phyloP scores from a whole-genome alignment of 2,797 vertebrate species.

The Serranus cabrilla region DNA sequence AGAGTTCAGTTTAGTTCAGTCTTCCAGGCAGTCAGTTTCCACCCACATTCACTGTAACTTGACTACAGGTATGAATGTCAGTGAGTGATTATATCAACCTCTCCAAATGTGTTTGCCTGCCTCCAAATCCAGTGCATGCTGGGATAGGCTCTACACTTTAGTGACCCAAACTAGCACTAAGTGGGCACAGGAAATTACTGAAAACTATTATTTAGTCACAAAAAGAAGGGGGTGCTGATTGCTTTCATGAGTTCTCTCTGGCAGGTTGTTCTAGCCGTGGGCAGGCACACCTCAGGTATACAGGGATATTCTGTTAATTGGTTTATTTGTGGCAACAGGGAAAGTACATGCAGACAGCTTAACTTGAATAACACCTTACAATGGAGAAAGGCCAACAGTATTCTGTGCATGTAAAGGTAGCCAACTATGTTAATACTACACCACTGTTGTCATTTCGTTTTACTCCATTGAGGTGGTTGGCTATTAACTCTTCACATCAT shows the following conservation, averaged over 20 bases:
- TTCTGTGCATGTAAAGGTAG: neutral
- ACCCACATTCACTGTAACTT: neutral
- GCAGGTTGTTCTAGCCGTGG: conserved; percentile 5
- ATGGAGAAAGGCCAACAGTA: neutral
- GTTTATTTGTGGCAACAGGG: conserved; percentile 10
- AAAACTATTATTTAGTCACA: conserved; percentile 11
- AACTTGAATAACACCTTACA: conserved; percentile 8
- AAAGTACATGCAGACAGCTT: neutral
- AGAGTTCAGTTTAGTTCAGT: neutral
- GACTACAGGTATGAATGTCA: conserved; percentile 12
- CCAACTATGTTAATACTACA: conserved; percentile 3
- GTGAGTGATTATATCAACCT: conserved; percentile 1
- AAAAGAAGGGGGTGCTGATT: neutral
- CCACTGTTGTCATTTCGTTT: neutral
- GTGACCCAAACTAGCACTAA: conserved; percentile 4
- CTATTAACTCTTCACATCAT: neutral
- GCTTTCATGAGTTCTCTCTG: neutral
- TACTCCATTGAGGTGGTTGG: neutral
- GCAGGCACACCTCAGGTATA: conserved; percentile 5
- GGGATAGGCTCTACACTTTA: neutral
- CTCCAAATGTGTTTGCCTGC: neutral
- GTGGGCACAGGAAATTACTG: conserved; percentile 1
- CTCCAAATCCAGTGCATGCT: neutral
- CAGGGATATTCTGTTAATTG: conserved; percentile 12
- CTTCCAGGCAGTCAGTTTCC: neutral